Percentiles rank a stretch among this genome's conserved stretches.
Conservation (phyloP, 2,113 vertebrate genomes). For the Vulpes lagopus region DNA sequence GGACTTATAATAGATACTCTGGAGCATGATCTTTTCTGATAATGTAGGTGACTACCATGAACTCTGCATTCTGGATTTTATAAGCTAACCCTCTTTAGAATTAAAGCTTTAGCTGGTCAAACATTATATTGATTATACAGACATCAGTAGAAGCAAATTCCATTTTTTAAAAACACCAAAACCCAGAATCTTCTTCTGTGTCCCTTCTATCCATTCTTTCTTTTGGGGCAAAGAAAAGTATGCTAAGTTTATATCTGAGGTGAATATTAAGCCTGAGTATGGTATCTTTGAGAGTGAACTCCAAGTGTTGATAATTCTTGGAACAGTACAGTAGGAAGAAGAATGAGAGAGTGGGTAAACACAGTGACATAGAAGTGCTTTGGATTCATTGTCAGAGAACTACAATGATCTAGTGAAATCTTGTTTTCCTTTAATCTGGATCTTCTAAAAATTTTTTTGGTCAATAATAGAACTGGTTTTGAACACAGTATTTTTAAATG, state of each 20-base stretch:
- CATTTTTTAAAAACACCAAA: neutral
- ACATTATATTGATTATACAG: constrained; percentile 30
- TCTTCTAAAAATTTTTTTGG: neutral
- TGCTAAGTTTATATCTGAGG: neutral
- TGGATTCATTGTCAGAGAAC: neutral
- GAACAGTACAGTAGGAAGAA: neutral
- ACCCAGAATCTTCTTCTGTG: neutral
- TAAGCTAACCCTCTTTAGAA: constrained; percentile 30
- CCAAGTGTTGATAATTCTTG: neutral
- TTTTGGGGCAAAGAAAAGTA: neutral
- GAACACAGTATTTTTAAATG: neutral
- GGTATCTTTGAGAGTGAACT: neutral
- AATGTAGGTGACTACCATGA: neutral
- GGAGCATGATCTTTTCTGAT: neutral
- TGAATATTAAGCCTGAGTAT: neutral
- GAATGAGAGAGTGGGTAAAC: neutral
- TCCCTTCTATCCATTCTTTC: neutral
- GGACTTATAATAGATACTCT: neutral
- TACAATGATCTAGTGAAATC: neutral
- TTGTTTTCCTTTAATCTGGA: neutral
- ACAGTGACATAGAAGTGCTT: neutral
- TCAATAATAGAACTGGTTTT: constrained; percentile 7
- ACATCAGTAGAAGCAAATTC: neutral
- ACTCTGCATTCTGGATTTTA: neutral
- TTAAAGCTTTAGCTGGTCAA: neutral